A percentile compares a stretch with the other conserved stretches of the same genome.
Conservation (phyloP, 1,140 invertebrate species). For the Diorhabda elongata region DNA sequence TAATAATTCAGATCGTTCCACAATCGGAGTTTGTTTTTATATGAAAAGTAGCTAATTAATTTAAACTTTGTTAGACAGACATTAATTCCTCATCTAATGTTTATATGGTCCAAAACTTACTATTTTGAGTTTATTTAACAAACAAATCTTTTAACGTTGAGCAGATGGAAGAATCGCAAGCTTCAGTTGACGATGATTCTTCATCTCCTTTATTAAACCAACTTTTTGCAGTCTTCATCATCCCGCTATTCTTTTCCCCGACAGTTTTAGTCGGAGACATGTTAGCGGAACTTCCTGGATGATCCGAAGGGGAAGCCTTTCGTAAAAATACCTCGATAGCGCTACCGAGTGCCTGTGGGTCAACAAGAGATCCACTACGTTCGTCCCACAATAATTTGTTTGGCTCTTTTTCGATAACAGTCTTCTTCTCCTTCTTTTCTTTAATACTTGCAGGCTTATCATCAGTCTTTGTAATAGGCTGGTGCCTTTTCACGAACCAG, state of each 20-base stretch:
- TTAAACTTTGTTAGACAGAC: too few relatives aligned
- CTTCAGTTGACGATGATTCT: slow-evolving; percentile 56
- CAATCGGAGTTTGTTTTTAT: too few relatives aligned
- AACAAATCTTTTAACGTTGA: slow-evolving; percentile 79
- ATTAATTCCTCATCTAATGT: too few relatives aligned
- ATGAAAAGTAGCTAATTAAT: too few relatives aligned
- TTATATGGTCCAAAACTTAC: not conserved
- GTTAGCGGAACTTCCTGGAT: slow-evolving; percentile 39
- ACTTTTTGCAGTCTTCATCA: slow-evolving; percentile 36
- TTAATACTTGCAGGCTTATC: slow-evolving; percentile 35
- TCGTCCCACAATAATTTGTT: slow-evolving; percentile 66
- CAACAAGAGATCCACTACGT: slow-evolving; percentile 67
- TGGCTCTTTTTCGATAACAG: slow-evolving; percentile 41
- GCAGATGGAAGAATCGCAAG: slow-evolving; percentile 72
- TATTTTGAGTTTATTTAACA: slow-evolving; percentile 57
- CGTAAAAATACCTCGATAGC: slow-evolving; percentile 76
- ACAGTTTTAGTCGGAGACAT: slow-evolving; percentile 44
- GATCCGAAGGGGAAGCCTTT: slow-evolving; percentile 48
- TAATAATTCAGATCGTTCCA: too few relatives aligned
- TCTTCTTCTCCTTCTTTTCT: slow-evolving; percentile 57
- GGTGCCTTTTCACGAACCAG: slow-evolving; percentile 71
- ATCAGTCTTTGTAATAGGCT: slow-evolving; percentile 50
- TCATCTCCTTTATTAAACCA: slow-evolving; percentile 59
- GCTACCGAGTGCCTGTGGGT: slow-evolving; percentile 70
- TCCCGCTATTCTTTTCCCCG: slow-evolving; percentile 30